These are phyloP conservation scores for Phortica variegata DNA, from an alignment of 1,140 invertebrate genomes.

Conservation along the genomic window DNA sequence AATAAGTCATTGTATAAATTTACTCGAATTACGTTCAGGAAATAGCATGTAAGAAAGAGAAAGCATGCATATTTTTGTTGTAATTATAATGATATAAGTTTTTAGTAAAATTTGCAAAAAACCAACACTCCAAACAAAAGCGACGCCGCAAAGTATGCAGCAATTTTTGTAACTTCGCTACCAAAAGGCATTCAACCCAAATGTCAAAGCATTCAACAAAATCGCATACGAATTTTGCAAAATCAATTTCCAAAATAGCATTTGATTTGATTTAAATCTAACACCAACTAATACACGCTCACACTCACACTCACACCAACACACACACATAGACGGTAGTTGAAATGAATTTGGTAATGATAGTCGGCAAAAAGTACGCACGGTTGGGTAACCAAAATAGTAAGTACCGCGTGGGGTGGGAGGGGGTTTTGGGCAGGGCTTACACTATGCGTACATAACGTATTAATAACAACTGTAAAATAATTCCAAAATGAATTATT, in stretches of 20 bases:
- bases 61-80: too few species aligned
- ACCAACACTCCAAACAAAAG: too few species aligned
- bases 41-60: too few species aligned
- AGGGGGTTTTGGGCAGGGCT: not conserved
- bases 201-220: too few species aligned
- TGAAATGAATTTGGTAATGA: conserved; percentile 14
- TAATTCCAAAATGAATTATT: conserved; percentile 54
- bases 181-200: too few species aligned
- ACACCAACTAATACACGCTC: conserved; percentile 22
- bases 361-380: conserved; percentile 10
- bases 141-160: too few species aligned
- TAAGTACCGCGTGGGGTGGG: conserved; percentile 12
- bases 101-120: too few species aligned
- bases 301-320: not conserved
- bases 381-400: conserved; percentile 19
- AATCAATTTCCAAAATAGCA: conserved; percentile 52
- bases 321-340: not conserved
- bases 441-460: not conserved
- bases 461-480: conserved; percentile 18
- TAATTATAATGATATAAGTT: too few species aligned
- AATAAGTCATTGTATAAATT: too few species aligned
- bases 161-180: too few species aligned
- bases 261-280: conserved; percentile 52
- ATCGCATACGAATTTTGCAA: conserved; percentile 51
- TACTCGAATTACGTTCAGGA: too few species aligned